Evolutionary conservation across 1,140 invertebrate species (phyloP).

Genomic region (Drosophila trapezifrons): DNA sequence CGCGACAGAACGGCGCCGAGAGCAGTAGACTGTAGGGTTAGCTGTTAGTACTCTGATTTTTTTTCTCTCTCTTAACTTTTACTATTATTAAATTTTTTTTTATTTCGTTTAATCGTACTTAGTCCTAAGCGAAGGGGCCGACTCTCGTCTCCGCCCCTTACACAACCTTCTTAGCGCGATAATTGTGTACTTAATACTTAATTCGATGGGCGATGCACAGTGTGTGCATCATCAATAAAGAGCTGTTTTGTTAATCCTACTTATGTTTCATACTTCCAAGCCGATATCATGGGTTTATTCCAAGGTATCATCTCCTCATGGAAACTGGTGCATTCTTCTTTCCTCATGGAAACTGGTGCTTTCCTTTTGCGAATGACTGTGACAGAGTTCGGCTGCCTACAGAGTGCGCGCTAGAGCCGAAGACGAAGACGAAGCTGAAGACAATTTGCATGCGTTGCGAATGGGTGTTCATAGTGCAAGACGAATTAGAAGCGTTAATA

Average conservation of each 20-base stretch:
- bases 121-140: conserved; percentile 37
- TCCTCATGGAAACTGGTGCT: no score
- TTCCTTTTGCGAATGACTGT: no score
- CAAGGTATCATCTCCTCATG: no score
- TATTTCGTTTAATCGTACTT: conserved; percentile 51
- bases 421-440: no score
- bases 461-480: no score
- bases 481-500: no score
- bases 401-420: no score
- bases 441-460: no score
- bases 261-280: no score
- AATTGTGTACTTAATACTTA: conserved; percentile 35
- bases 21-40: conserved; percentile 81
- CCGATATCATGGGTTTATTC: no score
- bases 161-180: conserved; percentile 18
- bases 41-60: conserved; percentile 33
- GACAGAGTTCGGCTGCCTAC: no score
- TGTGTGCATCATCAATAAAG: conserved; percentile 47
- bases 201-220: conserved; percentile 14
- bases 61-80: conserved; percentile 39
- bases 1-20: conserved; percentile 64
- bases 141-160: conserved; percentile 1
- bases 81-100: conserved; percentile 56
- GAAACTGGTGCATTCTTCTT: no score
- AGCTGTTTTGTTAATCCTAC: conserved; percentile 58